These are phyloP conservation scores for Rhynchomys soricoides DNA, from an alignment of 2,113 vertebrate species.

Conservation along the genomic window DNA sequence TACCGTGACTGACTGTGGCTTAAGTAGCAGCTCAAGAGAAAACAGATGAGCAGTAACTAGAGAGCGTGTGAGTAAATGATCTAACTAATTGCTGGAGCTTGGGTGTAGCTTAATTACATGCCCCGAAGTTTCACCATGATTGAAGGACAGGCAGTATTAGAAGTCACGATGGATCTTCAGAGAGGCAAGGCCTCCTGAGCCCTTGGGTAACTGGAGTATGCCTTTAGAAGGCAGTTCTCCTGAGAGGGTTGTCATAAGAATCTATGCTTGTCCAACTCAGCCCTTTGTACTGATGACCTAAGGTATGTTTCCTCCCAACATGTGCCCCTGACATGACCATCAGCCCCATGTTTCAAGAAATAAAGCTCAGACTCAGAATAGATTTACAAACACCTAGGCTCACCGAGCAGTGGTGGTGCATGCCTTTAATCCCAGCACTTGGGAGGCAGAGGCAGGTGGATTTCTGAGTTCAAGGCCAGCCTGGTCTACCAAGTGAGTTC, in stretches of 20 bases:
- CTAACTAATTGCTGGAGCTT: not conserved
- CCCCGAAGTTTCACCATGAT: not conserved
- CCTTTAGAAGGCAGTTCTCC: not conserved
- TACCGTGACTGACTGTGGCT: not conserved
- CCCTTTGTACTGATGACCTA: not conserved
- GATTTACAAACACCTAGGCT: no score
- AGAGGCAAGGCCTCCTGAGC: not conserved
- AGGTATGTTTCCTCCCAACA: not conserved
- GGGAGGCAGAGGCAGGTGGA: no score
- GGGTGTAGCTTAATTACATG: not conserved
- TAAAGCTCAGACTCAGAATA: no score
- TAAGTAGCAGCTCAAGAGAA: not conserved
- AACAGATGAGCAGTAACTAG: not conserved
- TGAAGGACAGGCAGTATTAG: not conserved
- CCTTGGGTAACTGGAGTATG: not conserved
- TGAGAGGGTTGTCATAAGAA: not conserved
- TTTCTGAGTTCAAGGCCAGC: no score
- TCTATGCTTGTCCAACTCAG: no score
- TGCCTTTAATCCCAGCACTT: no score
- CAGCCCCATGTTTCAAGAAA: no score
- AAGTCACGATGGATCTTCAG: not conserved
- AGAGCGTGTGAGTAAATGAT: not conserved
- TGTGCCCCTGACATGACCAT: no score
- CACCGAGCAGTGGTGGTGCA: no score
- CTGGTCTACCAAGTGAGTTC: no score